Base-by-base conservation (phyloP, 64 coral and sea anemone species). In the Stylophora pistillata region DNA sequence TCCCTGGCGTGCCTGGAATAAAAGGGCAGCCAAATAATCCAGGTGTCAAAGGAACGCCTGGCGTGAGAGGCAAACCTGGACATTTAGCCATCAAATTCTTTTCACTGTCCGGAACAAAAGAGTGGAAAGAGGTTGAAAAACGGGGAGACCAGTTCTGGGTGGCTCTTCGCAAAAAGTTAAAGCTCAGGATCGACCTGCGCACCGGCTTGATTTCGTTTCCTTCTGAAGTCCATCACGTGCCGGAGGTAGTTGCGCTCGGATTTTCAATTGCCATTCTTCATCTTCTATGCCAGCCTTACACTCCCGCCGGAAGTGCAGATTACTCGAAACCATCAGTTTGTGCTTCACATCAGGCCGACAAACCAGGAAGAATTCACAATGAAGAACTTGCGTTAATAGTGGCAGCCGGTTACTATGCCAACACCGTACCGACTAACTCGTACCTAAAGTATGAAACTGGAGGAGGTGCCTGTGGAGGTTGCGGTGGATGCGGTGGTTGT, bases 261-360 rank as follows among this genome's bases (percentile, higher is more conserved):
- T 88, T 93, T 86, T 81, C 91, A 93, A 78, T 93, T 15, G 91
- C 91, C 6, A 64, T 93, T 58, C 68, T 93, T 41, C 87, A 88
- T 66, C 76, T 93, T 59, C 68, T 93, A 20, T 93, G 91, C 33
- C 91, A 93, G 0, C 91, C 85, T 12, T 93, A 82, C 54, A 57
- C 63, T 9, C 76, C 77, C 1, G 72, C 47, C 73, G 75, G 60
- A 41, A 34, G 30, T 12, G 89, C 55, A 18, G 53, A 65, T 10
- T 81, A 72, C 2, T 63, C 47, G 0, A 63, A 32, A 32, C 91
- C 86, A 26, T 77, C 91, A 53, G 78, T 71, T 17, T 72, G 78
- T 80, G 28, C 61, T 3, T 59, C 56, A 15, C 20, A 41, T 10
- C 26, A 72, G 18, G 63, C 10, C 16, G 20, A 58, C 17, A 88